phyloP scores from a whole-genome alignment of 2,888 invertebrate genomes.

The Agonopterix arenella region DNA sequence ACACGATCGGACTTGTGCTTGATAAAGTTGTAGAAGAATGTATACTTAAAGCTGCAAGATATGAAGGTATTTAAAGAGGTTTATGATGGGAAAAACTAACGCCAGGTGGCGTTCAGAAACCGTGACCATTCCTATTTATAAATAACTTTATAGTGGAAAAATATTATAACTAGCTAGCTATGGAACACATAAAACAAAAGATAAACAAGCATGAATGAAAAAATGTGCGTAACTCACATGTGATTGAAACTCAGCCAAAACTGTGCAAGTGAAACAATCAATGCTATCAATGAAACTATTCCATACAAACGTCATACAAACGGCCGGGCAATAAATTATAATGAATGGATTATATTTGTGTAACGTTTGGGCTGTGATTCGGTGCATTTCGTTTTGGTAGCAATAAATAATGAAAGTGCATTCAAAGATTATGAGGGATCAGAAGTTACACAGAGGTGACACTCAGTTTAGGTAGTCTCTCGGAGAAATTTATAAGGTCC shows the following conservation, averaged over 20 bases:
- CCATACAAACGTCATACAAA: not conserved
- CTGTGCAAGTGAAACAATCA: constrained; percentile 17
- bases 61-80: no score
- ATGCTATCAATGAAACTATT: not conserved
- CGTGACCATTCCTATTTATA: no score
- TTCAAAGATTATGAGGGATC: constrained; percentile 13
- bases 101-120: no score
- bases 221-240: constrained; percentile 25
- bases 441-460: not conserved
- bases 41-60: no score
- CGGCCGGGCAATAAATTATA: constrained; percentile 15
- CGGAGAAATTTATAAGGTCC: no score
- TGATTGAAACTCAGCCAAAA: constrained; percentile 40
- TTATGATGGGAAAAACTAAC: no score
- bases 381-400: constrained; percentile 18
- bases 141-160: no score
- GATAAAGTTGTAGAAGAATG: no score
- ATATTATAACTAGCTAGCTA: not conserved
- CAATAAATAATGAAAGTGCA: constrained; percentile 22
- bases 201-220: constrained; percentile 7
- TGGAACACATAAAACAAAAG: not conserved
- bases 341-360: constrained; percentile 9
- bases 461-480: no score
- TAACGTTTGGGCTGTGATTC: constrained; percentile 14
- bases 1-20: no score